A percentile compares a stretch with the other conserved stretches of the same genome.
Evolutionary conservation across 2,797 vertebrate genomes (phyloP).

Genomic region (Liasis olivaceus): DNA sequence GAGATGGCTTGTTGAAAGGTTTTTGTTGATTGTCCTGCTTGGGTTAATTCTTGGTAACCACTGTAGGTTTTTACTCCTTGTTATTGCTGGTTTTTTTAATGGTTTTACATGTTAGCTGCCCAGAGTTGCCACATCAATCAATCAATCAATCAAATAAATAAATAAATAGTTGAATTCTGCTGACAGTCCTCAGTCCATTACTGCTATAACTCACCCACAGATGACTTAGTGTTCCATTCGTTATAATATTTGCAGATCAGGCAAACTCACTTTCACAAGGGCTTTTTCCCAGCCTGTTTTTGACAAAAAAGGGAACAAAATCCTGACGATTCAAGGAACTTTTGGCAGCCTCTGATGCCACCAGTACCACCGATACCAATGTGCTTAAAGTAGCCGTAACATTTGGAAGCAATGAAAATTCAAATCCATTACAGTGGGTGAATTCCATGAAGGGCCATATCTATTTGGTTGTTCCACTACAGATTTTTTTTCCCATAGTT

Average conservation of each 20-base stretch:
- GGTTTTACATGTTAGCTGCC: not conserved
- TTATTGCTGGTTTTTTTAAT: not conserved
- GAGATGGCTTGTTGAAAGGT: not conserved
- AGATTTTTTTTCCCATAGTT: not conserved
- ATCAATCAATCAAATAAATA: not conserved
- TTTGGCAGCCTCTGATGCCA: not conserved
- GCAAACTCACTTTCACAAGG: not conserved
- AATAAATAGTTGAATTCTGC: not conserved
- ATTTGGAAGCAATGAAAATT: not conserved
- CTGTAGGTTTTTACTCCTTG: not conserved
- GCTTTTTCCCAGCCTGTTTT: not conserved
- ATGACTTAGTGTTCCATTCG: too few relatives aligned
- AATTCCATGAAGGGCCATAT: not conserved
- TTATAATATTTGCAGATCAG: too few relatives aligned
- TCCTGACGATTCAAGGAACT: not conserved
- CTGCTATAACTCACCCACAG: not conserved
- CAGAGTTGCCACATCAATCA: not conserved
- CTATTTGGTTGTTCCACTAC: not conserved
- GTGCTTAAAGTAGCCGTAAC: not conserved
- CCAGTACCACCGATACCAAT: not conserved
- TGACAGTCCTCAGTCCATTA: not conserved
- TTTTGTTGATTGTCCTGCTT: not conserved
- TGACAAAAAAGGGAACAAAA: not conserved
- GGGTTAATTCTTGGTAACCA: not conserved
- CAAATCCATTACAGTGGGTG: not conserved